Evolutionary conservation across 1,140 invertebrate species (phyloP).

Genomic region (Choristoneura fumiferana): DNA sequence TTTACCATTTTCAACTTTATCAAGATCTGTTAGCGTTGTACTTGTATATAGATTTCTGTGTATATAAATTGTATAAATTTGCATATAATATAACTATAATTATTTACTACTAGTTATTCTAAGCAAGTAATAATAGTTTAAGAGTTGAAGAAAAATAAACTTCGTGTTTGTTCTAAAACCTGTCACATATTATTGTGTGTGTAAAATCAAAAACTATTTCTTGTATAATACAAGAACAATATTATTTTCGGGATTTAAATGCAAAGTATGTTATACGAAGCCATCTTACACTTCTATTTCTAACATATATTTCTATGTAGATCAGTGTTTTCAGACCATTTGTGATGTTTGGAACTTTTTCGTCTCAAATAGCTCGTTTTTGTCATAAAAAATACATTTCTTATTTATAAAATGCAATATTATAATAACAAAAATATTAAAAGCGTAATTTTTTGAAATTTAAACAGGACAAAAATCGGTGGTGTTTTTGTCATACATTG

Average conservation of each 20-base stretch:
- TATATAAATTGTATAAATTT: conserved; percentile 59
- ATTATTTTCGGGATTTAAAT: not conserved
- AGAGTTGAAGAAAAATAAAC: conserved; percentile 10
- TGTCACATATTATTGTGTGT: not conserved
- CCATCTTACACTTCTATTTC: too few species aligned
- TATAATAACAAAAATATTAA: too few species aligned
- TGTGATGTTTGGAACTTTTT: too few species aligned
- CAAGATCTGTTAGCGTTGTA: conserved; percentile 48
- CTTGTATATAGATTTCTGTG: conserved; percentile 65
- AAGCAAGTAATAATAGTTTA: conserved; percentile 36
- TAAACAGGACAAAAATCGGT: too few species aligned
- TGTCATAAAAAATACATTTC: too few species aligned
- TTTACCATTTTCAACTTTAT: conserved; percentile 33
- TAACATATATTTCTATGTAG: too few species aligned
- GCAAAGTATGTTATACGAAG: too few species aligned
- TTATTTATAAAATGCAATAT: too few species aligned
- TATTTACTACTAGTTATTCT: conserved; percentile 28
- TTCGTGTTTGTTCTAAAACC: not conserved
- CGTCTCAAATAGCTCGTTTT: too few species aligned
- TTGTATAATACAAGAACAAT: not conserved
- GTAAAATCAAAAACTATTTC: not conserved
- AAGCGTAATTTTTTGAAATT: too few species aligned
- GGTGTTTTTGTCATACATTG: too few species aligned
- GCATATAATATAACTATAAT: conserved; percentile 31
- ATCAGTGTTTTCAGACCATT: too few species aligned